Base-by-base conservation (phyloP, 2,888 invertebrate species). In the Podotricha telesiphe region DNA sequence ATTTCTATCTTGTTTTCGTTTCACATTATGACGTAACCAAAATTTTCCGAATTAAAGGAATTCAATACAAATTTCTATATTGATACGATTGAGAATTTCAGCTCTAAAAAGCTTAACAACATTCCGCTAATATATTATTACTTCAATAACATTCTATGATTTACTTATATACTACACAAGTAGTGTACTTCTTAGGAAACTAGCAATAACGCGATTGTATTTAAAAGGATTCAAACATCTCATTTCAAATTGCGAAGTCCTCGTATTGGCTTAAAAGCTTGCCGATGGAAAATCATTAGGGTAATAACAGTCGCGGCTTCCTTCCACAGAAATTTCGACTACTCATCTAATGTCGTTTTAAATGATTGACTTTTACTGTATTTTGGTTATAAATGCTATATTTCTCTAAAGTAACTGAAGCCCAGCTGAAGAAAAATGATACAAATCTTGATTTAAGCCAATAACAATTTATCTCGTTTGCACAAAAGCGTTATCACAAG, bases 401-500 rank as follows among this genome's bases (percentile, higher is more conserved):
- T 59, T 59, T 45, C 59, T 59, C 28, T 45, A 2, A n/a, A 59
- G 45, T 45, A 45, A 28, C 13, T 37, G 13, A 20, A 42, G n/a
- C 2, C 22, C 3, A 34, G 47, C 45, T 8, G 15, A 58, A 19
- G 37, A 58, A 62, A 62, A 48, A 37, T 37, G 19, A n/a, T 34
- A 20, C 11, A 62, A 62, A 53, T 11, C 20, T 53, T 28, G 28
- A 55, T 37, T 62, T 67, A 61, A 47, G 20, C 20, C 59, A 20
- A 48, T 45, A 50, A 67, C 45, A 40, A 45, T 62, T 67, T 20
- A 67, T 67, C 19, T 67, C 22, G 42, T 59, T 53, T 15, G 28
- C 20, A 20, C 61, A 28, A 67, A 55, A 55, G 67, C 62, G 45
- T 55, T 62, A 61, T 62, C 62, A 47, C 47, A 69, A 62, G 62